phyloP scores from a whole-genome alignment of 2,113 vertebrate species.

The Hyaena hyaena region DNA sequence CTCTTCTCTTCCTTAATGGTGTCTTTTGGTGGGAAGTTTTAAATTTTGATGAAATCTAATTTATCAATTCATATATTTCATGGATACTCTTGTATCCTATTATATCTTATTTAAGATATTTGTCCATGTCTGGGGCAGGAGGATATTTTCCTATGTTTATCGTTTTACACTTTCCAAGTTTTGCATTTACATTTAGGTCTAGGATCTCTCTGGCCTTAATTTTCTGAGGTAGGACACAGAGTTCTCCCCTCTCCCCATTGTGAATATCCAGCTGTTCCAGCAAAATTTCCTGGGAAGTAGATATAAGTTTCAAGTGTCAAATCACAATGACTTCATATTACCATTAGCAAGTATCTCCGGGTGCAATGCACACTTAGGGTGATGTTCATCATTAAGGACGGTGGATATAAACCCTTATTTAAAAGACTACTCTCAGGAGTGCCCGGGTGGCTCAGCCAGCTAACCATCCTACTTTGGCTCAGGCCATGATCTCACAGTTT shows the following conservation, averaged over 20 bases:
- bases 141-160: not conserved
- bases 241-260: too few species aligned
- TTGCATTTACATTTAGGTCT: not conserved
- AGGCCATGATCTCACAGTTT: too few species aligned
- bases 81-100: too few species aligned
- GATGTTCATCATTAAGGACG: not conserved
- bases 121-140: not conserved
- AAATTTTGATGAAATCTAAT: not conserved
- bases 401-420: not conserved
- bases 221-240: not conserved
- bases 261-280: not conserved
- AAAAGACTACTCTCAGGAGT: not conserved
- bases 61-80: not conserved
- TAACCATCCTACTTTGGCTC: too few species aligned
- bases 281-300: not conserved
- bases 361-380: too few species aligned
- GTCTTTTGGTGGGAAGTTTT: not conserved
- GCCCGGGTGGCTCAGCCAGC: too few species aligned
- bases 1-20: not conserved
- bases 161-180: not conserved
- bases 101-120: not conserved
- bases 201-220: not conserved
- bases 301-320: not conserved
- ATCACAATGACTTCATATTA: not conserved
- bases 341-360: not conserved